phyloP scores from a whole-genome alignment of 1,140 invertebrate species.

The Oedothorax gibbosus region DNA sequence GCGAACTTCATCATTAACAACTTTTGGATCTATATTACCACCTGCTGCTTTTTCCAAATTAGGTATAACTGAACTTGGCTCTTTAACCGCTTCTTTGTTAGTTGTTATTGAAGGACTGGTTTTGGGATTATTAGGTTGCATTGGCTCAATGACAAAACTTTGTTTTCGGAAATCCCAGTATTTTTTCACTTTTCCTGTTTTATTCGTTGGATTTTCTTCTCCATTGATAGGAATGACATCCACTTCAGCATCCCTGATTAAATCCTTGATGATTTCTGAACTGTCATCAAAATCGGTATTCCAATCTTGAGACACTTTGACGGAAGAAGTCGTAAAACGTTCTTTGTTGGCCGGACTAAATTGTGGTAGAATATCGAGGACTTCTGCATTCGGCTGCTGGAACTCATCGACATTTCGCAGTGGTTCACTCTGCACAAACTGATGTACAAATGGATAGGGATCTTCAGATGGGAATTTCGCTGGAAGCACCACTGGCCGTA shows the following conservation, averaged over 20 bases:
- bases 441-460: not conserved
- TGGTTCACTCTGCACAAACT: not conserved
- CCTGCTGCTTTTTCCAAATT: too few species aligned
- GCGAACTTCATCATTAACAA: not conserved
- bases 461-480: not conserved
- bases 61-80: too few species aligned
- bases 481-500: not conserved
- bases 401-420: not conserved
- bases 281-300: too few species aligned
- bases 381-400: not conserved
- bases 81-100: too few species aligned
- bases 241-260: slow-evolving; percentile 1
- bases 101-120: slow-evolving; percentile 1
- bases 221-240: not conserved
- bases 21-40: not conserved
- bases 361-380: too few species aligned
- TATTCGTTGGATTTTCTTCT: slow-evolving; percentile 8
- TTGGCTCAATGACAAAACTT: not conserved
- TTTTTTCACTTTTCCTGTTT: slow-evolving; percentile 14
- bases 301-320: too few species aligned
- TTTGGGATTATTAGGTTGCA: not conserved
- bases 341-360: too few species aligned
- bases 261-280: not conserved
- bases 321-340: too few species aligned
- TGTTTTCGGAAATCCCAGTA: slow-evolving; percentile 42